These are phyloP conservation scores for Atherinosoma microstoma DNA, from an alignment of 2,797 vertebrate genomes.

Conservation along the genomic window DNA sequence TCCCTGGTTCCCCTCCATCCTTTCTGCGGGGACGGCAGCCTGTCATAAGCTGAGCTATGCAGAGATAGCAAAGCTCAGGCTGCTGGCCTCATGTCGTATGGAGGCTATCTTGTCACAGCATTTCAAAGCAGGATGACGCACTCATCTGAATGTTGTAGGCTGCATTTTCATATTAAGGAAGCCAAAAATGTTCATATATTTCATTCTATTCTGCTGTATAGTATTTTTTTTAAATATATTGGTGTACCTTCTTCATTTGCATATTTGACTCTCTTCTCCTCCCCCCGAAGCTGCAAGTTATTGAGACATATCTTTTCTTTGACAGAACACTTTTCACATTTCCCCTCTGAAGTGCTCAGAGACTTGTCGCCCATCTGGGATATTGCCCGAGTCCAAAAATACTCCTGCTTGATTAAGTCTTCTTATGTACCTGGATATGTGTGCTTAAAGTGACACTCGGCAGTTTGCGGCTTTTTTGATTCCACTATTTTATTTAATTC, in stretches of 20 bases:
- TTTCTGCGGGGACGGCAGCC: conserved; percentile 75
- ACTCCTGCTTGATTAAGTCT: conserved; percentile 78
- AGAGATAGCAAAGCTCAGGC: conserved; percentile 74
- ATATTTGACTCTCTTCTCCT: conserved; percentile 31
- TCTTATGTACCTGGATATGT: conserved; percentile 77
- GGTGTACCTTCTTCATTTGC: conserved; percentile 27
- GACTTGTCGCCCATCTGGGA: conserved; percentile 72
- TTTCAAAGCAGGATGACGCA: conserved; percentile 65
- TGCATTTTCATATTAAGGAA: conserved; percentile 30
- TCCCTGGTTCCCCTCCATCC: conserved; percentile 77
- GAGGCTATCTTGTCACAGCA: conserved; percentile 71
- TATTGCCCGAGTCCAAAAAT: conserved; percentile 76
- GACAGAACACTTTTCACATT: conserved; percentile 71
- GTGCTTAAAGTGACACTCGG: conserved; percentile 72
- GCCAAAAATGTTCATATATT: not conserved
- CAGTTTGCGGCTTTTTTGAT: conserved; percentile 70
- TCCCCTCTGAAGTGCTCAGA: conserved; percentile 72
- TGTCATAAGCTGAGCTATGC: conserved; percentile 80
- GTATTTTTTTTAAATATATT: not conserved
- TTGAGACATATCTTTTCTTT: conserved; percentile 72
- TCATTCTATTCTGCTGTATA: conserved; percentile 16
- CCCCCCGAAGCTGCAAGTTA: conserved; percentile 53
- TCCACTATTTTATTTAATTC: conserved; percentile 71
- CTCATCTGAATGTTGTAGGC: conserved; percentile 52
- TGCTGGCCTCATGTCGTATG: conserved; percentile 73